Percentiles rank a stretch among this genome's conserved stretches.
phyloP scores from a whole-genome alignment of 2,888 invertebrate species.

The Drosophila demipolita region DNA sequence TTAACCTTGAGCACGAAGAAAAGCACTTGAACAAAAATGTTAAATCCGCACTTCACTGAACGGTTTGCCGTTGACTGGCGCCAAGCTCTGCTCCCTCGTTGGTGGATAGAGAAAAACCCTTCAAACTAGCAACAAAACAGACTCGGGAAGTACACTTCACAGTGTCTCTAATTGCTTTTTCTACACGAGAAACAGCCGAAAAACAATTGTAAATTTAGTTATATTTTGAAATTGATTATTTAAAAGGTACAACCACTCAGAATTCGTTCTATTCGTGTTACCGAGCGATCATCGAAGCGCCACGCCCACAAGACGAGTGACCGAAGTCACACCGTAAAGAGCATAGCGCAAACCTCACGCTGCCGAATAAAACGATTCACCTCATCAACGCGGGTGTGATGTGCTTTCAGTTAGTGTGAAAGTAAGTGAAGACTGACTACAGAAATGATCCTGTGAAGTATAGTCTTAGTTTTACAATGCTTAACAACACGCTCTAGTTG shows the following conservation, averaged over 20 bases:
- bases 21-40: constrained; percentile 56
- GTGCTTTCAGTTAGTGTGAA: constrained; percentile 86
- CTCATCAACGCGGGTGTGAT: constrained; percentile 87
- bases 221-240: constrained; percentile 48
- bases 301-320: constrained; percentile 19
- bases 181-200: background rate
- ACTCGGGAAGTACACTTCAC: constrained; percentile 21
- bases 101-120: constrained; percentile 19
- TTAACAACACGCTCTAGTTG: constrained; percentile 7
- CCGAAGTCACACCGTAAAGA: constrained; percentile 21
- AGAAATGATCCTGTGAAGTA: constrained; percentile 89
- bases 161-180: constrained; percentile 50
- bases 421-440: constrained; percentile 88
- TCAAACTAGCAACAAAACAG: constrained; percentile 37
- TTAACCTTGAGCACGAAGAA: constrained; percentile 69
- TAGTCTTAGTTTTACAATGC: constrained; percentile 80
- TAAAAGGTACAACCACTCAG: constrained; percentile 70
- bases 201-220: background rate
- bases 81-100: background rate
- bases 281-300: constrained; percentile 78
- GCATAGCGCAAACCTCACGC: constrained; percentile 85
- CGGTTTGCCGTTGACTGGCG: background rate
- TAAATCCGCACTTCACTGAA: constrained; percentile 41
- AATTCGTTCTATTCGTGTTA: constrained; percentile 75
- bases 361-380: constrained; percentile 85